Conservation (phyloP, 2,113 vertebrate species). For the Chunga burmeisteri region DNA sequence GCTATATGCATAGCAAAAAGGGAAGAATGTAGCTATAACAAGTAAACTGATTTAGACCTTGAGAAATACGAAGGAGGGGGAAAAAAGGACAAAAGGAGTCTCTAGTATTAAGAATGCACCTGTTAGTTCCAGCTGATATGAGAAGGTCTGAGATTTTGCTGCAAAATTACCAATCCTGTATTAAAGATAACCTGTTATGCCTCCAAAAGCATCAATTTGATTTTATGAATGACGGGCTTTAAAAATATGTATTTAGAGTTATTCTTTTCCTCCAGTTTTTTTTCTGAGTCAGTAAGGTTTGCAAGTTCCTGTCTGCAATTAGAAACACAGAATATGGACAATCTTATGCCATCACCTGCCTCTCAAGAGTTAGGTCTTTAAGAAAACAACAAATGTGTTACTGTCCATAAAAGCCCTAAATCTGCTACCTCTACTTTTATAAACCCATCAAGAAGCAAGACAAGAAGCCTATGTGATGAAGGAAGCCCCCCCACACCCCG, state of each 20-base stretch:
- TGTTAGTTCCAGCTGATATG: neutral
- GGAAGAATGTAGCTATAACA: neutral
- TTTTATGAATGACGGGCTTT: neutral
- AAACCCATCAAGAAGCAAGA: neutral
- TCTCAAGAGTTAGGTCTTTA: neutral
- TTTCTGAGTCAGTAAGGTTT: neutral
- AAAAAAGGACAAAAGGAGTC: neutral
- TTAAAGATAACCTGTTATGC: neutral
- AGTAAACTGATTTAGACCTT: neutral
- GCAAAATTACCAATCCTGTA: neutral
- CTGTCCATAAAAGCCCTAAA: constrained; percentile 18
- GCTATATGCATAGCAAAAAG: neutral
- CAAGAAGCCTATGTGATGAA: neutral
- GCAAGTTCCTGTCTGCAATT: neutral
- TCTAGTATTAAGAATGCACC: neutral
- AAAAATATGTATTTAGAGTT: neutral
- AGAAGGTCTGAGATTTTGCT: neutral
- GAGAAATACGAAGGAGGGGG: neutral
- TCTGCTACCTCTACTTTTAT: neutral
- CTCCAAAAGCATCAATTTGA: neutral
- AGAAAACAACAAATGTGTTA: neutral
- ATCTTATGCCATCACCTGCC: neutral
- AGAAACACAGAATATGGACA: neutral
- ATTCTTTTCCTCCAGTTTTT: neutral
- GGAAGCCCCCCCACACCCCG: neutral